phyloP scores from a whole-genome alignment of 2,113 vertebrate genomes.

The Lepisosteus osseus region DNA sequence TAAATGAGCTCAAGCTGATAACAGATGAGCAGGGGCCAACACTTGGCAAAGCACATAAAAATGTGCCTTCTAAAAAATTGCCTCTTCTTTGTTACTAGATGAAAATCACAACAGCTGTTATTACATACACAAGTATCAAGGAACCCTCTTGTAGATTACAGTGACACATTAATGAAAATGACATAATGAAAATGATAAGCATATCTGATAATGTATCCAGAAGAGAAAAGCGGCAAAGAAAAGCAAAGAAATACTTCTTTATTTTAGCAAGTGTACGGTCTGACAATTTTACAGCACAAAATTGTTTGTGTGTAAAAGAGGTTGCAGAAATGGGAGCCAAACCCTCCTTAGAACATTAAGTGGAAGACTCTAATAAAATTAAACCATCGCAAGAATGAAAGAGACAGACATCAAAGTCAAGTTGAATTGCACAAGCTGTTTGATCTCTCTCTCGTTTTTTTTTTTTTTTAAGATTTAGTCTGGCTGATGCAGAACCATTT shows the following conservation, averaged over 20 bases:
- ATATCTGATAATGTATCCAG: too few relatives aligned
- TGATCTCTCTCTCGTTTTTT: constrained; percentile 32
- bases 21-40: too few relatives aligned
- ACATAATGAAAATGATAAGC: too few relatives aligned
- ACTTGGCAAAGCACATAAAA: too few relatives aligned
- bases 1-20: too few relatives aligned
- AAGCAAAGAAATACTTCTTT: constrained; percentile 3
- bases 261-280: too few relatives aligned
- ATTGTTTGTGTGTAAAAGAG: constrained; percentile 34
- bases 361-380: constrained; percentile 55
- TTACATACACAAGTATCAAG: too few relatives aligned
- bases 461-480: constrained; percentile 45
- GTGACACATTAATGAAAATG: too few relatives aligned
- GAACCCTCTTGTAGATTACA: neutral
- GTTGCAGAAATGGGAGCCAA: constrained; percentile 37
- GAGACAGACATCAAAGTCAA: constrained; percentile 59
- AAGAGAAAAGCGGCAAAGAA: constrained; percentile 33
- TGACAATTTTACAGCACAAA: constrained; percentile 6
- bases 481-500: constrained; percentile 37
- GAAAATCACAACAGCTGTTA: neutral
- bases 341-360: constrained; percentile 28
- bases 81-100: neutral
- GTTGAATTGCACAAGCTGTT: constrained; percentile 37
- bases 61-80: too few relatives aligned
- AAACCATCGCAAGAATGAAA: constrained; percentile 46